Conservation (phyloP, 2,888 invertebrate genomes). For the Chrysotoxum bicinctum region DNA sequence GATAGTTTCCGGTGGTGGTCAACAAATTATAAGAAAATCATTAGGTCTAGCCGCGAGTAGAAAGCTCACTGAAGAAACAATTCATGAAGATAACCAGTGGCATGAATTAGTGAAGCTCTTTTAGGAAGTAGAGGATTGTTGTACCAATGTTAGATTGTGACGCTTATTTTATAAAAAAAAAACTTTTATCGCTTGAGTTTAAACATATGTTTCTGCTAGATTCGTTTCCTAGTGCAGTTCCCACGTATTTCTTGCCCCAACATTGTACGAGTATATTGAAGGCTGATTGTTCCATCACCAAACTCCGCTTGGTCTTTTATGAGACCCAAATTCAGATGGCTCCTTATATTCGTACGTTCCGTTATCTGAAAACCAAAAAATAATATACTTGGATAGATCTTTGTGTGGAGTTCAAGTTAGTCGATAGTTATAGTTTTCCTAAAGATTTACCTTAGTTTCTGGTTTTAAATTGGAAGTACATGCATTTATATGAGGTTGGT, state of each 20-base stretch:
- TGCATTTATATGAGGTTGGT: not conserved
- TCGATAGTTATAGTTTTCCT: not conserved
- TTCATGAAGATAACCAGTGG: not conserved
- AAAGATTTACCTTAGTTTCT: not conserved
- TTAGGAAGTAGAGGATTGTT: not conserved
- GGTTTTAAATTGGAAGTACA: not conserved
- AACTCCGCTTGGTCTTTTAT: not conserved
- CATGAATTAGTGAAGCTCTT: not conserved
- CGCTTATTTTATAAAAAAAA: conserved; percentile 36
- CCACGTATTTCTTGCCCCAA: not conserved
- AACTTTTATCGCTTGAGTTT: conserved; percentile 21
- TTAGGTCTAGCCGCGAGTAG: not conserved
- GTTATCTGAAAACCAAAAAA: not conserved
- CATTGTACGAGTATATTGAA: not conserved
- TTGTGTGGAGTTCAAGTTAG: not conserved
- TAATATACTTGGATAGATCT: not conserved
- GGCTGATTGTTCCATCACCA: not conserved
- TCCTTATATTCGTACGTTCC: not conserved
- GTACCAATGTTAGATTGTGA: conserved; percentile 21
- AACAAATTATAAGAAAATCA: not conserved
- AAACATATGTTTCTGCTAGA: not conserved
- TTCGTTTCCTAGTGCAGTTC: not conserved
- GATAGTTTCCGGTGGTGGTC: conserved; percentile 58
- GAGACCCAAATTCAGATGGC: not conserved
- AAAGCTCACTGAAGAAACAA: not conserved